Percentiles rank a stretch among this genome's conserved stretches.
phyloP scores from a whole-genome alignment of 2,888 invertebrate species.

The Cabera pusaria region DNA sequence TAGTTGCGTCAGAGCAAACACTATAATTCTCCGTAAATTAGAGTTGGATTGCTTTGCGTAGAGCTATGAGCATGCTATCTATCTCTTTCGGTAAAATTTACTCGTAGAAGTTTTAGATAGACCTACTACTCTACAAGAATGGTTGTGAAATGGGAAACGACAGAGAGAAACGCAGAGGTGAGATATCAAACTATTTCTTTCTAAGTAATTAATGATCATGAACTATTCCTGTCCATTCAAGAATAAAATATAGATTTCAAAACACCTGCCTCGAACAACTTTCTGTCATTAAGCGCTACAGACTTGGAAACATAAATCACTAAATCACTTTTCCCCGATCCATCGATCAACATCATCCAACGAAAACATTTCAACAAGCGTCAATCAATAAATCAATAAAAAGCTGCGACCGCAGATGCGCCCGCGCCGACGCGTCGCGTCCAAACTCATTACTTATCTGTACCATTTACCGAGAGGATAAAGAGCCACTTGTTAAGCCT shows the following conservation, averaged over 20 bases:
- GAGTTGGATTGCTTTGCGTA: no score
- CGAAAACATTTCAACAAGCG: constrained; percentile 51
- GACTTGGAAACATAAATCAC: constrained; percentile 26
- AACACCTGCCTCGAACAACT: constrained; percentile 16
- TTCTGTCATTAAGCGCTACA: constrained; percentile 12
- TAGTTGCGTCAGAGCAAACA: no score
- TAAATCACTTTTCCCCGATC: constrained; percentile 27
- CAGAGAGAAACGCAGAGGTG: no score
- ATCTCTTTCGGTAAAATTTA: no score
- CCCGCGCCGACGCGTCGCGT: constrained; percentile 34
- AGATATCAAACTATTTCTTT: no score
- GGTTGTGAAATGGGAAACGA: no score
- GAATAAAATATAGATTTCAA: constrained; percentile 7
- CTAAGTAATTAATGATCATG: no score
- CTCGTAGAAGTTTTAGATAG: no score
- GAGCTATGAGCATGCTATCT: no score
- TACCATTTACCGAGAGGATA: constrained; percentile 52
- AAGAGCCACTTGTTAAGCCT: constrained; percentile 57
- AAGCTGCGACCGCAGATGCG: constrained; percentile 52
- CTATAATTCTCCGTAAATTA: no score
- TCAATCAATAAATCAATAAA: constrained; percentile 63
- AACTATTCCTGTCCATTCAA: no score
- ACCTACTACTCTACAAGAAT: no score
- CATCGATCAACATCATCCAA: constrained; percentile 31
- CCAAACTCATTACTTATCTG: constrained; percentile 62